phyloP scores from a whole-genome alignment of 1,140 invertebrate species.

The Apis florea region DNA sequence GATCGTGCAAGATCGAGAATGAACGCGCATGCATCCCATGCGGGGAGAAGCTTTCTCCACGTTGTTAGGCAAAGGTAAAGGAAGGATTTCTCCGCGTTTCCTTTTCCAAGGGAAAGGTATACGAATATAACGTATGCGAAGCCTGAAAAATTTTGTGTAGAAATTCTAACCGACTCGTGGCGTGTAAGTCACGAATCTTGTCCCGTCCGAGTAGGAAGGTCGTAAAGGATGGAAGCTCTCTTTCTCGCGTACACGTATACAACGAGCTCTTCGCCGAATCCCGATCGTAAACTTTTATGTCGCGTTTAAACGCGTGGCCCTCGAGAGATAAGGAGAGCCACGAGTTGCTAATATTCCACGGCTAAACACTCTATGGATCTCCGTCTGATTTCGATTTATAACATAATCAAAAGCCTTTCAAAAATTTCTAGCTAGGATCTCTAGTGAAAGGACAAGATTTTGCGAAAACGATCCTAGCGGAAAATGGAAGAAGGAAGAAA shows the following conservation, averaged over 20 bases:
- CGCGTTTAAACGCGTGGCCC: not conserved
- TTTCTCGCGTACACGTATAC: not conserved
- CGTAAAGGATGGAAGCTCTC: not conserved
- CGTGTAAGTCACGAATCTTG: not conserved
- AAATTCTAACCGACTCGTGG: conserved; percentile 35
- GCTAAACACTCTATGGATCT: not conserved
- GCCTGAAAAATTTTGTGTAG: conserved; percentile 51
- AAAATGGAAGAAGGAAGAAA: not conserved
- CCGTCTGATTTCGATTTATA: too few species aligned
- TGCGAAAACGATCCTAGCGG: too few species aligned
- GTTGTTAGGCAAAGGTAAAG: too few species aligned
- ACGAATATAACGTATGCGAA: conserved; percentile 47
- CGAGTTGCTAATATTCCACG: conserved; percentile 14
- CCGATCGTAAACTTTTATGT: conserved; percentile 38
- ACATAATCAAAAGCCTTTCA: too few species aligned
- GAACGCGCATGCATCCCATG: too few species aligned
- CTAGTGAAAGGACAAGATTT: too few species aligned
- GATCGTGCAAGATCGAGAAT: too few species aligned
- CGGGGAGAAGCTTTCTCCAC: too few species aligned
- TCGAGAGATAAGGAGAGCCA: not conserved
- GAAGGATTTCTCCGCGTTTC: too few species aligned
- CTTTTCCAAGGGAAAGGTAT: not conserved
- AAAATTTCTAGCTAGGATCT: too few species aligned
- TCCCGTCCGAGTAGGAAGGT: too few species aligned
- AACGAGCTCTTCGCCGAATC: not conserved